Conservation (phyloP, 2,888 invertebrate species). For the Eudiplozoon nipponicum region DNA sequence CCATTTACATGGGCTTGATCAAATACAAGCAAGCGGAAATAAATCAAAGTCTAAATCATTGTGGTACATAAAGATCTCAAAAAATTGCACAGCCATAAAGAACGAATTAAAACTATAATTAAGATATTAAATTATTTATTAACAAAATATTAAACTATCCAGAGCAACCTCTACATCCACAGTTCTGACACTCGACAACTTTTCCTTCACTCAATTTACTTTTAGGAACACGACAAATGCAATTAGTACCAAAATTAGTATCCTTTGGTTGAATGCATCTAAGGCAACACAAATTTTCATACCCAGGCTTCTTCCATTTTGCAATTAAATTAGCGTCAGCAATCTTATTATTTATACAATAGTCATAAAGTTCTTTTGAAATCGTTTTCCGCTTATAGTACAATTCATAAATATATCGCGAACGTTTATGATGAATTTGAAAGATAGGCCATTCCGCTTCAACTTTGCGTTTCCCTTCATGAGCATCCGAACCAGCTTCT, state of each 20-base stretch:
- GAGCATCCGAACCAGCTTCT: slow-evolving; percentile 95
- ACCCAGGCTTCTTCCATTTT: slow-evolving; percentile 58
- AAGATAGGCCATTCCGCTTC: slow-evolving; percentile 96
- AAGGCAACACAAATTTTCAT: slow-evolving; percentile 82
- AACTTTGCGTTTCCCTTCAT: slow-evolving; percentile 88
- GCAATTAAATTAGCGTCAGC: slow-evolving; percentile 85
- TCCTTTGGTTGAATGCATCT: slow-evolving; percentile 86
- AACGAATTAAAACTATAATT: too few relatives aligned
- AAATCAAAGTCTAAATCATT: too few relatives aligned
- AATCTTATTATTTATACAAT: slow-evolving; percentile 68
- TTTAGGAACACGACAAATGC: slow-evolving; percentile 87
- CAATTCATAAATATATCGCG: slow-evolving; percentile 73
- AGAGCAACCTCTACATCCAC: slow-evolving; percentile 88
- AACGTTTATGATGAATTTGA: slow-evolving; percentile 84
- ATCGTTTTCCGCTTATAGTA: slow-evolving; percentile 86
- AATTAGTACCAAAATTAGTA: slow-evolving; percentile 92
- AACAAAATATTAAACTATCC: too few relatives aligned
- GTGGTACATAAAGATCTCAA: too few relatives aligned
- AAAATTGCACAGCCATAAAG: too few relatives aligned
- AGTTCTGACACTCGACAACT: slow-evolving; percentile 45
- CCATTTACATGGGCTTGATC: too few relatives aligned
- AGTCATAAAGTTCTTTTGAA: slow-evolving; percentile 67
- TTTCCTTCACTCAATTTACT: slow-evolving; percentile 57
- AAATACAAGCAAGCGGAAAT: too few relatives aligned
- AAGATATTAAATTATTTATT: too few relatives aligned